Evolutionary conservation across 37 sponge, comb jelly and placozoan species (phyloP), one percentile per base, ranked within the genome.

Genomic region (Aplysina aerophoba): DNA sequence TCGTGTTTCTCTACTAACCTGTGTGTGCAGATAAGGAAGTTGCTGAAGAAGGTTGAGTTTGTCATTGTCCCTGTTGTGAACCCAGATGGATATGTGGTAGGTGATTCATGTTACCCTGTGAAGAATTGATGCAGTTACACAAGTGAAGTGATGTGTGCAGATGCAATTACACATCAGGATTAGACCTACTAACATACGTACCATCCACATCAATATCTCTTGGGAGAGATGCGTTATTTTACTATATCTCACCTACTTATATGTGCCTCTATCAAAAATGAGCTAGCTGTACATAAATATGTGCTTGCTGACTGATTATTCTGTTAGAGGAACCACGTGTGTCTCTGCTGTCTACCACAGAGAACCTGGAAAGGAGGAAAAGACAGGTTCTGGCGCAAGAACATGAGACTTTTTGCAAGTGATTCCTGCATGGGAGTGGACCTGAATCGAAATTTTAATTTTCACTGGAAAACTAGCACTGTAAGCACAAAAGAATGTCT

Each of bases 21-120:
- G 63, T 62, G 12, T 25, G 27, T 69, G 71, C 34, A 69, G 71
- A 12, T 69, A 1, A 28, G 30, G 34, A 53, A 6, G 28, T 13
- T 73, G 53, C 24, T 85, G 28, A 59, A 77, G 59, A 59, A 21
- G 22, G 17, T 86, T 57, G 92, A 94, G 89, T 88, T 90, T 79
- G 55, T 92, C n/a, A 33, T 95, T 34, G 81, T 92, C 2, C 89
- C 92, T 16, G 69, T 95, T 78, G 91, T 86, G 12, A 91, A 90
- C 56, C 89, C 96, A 55, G 96, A 95, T 95, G 96, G 96, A 28
- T 95, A 95, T 80, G 84, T 21, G 59, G 94, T 93, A 68, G 85
- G 90, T 69, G 44, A 8, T 15, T 50, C 21, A 17, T 14, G 37
- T 71, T 65, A 34, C 50, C 12, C 2, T n/a, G 14, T 8, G 27